Evolutionary conservation across 2,113 vertebrate species (phyloP), one percentile per base, ranked within the genome.

Genomic region (Boulengeromyrus knoepffleri): DNA sequence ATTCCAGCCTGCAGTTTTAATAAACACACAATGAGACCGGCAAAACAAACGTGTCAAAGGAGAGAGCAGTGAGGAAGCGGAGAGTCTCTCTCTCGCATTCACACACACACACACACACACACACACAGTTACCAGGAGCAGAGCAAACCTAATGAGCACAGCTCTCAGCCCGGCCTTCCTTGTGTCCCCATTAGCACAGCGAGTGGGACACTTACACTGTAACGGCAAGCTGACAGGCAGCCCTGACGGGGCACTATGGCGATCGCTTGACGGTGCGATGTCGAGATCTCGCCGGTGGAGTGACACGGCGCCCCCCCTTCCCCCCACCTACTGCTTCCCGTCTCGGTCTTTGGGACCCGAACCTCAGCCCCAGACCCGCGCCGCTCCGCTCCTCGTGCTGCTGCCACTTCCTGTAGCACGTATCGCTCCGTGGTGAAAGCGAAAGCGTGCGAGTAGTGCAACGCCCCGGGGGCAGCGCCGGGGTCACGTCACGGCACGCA

Each of bases 81-180:
- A 52, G 42, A 9, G 45, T 46, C 39, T 19, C 56, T 62, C 49
- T 36, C 88, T 85, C 46, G 1, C 80, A 85, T 86, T 53, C 85
- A 53, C 85, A 84, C 90, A 42, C 89, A 77, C 89, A 39, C 89
- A 87, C 88, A 47, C 86, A 83, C 62, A 56, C 87, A 66, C 50
- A 52, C 89, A 90, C 89, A 87, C 87, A 53, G 31, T 31, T 13
- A 9, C 52, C 19, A 45, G 31, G n/a, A 31, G 21, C 3, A 39
- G 2, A 27, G 88, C 42, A 46, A 39, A 21, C 70, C 31, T 5
- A 4, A 15, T 7, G 31, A 36, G 31, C 36, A 85, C 36, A n/a
- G 21, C 83, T 42, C 83, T 42, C 21, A 13, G 24, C 7, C 46
- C 3, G 21, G 7, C 83, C 42, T 45, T 47, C 83, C 42, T 12